phyloP scores from a whole-genome alignment of 92 coral and sea anemone genomes.

The Palythoa grandis region DNA sequence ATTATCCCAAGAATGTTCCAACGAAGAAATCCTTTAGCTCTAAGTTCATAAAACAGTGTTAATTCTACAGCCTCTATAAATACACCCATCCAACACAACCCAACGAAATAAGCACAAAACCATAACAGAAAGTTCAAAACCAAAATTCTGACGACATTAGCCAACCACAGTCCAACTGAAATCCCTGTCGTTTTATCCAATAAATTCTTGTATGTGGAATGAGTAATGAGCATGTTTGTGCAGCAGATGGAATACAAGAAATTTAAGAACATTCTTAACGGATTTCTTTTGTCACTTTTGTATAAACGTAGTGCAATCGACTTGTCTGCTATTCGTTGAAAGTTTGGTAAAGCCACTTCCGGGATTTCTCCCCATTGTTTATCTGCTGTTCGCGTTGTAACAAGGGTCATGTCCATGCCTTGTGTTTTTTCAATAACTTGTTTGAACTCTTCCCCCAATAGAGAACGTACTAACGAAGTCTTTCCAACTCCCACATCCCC shows the following conservation, averaged over 20 bases:
- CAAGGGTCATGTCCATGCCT: slow-evolving; percentile 16
- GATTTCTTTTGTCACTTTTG: not conserved
- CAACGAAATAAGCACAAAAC: not conserved
- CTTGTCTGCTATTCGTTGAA: slow-evolving; percentile 6
- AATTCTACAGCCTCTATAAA: not conserved
- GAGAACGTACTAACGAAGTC: slow-evolving; percentile 6
- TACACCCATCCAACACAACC: slow-evolving; percentile 15
- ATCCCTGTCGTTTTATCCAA: not conserved
- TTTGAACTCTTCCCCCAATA: not conserved
- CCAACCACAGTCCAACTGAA: not conserved
- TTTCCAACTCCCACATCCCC: slow-evolving; percentile 8
- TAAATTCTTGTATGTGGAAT: not conserved
- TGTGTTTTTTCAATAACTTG: not conserved
- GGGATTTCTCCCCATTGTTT: not conserved
- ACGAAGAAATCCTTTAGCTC: slow-evolving; percentile 16
- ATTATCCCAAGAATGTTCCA: slow-evolving; percentile 7
- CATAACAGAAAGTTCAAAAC: not conserved
- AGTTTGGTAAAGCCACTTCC: not conserved
- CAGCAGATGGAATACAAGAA: not conserved
- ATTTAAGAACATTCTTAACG: not conserved
- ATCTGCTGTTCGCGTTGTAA: not conserved
- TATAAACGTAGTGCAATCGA: slow-evolving; percentile 5
- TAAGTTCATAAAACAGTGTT: not conserved
- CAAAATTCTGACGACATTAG: not conserved
- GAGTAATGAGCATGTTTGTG: not conserved